Evolutionary conservation across 2,113 vertebrate genomes (phyloP).

Genomic region (Phalacrocorax brasilianus): DNA sequence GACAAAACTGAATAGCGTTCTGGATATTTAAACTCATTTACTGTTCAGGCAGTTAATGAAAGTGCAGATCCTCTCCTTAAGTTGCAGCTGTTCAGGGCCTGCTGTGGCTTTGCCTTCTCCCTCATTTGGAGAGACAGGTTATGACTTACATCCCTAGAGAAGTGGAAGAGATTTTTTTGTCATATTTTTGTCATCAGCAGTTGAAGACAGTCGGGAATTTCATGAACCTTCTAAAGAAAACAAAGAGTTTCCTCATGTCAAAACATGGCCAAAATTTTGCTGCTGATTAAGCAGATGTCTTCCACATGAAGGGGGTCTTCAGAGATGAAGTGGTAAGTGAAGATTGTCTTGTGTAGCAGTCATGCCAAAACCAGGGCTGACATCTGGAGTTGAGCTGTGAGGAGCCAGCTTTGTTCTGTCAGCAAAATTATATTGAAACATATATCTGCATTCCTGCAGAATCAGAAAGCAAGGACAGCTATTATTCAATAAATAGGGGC

Average conservation of each 20-base stretch:
- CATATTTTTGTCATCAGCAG: constrained; percentile 1
- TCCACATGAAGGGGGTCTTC: background rate
- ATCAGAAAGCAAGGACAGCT: background rate
- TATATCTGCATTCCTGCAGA: background rate
- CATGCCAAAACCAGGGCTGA: background rate
- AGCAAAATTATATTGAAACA: background rate
- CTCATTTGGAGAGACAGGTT: background rate
- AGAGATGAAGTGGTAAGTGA: background rate
- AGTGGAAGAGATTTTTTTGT: background rate
- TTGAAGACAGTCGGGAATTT: background rate
- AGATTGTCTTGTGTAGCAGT: background rate
- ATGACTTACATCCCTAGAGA: background rate
- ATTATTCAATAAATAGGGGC: background rate
- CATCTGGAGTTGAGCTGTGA: background rate
- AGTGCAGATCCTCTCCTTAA: background rate
- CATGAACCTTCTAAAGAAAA: background rate
- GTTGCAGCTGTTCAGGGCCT: background rate
- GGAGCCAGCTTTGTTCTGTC: background rate
- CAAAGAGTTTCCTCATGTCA: background rate
- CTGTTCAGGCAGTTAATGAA: background rate
- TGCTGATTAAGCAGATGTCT: background rate
- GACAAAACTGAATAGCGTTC: background rate
- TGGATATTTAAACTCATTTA: background rate
- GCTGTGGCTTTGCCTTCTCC: background rate
- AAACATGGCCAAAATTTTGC: background rate